Evolutionary conservation across 64 coral and sea anemone genomes (phyloP).

Genomic region (Montipora sp.): DNA sequence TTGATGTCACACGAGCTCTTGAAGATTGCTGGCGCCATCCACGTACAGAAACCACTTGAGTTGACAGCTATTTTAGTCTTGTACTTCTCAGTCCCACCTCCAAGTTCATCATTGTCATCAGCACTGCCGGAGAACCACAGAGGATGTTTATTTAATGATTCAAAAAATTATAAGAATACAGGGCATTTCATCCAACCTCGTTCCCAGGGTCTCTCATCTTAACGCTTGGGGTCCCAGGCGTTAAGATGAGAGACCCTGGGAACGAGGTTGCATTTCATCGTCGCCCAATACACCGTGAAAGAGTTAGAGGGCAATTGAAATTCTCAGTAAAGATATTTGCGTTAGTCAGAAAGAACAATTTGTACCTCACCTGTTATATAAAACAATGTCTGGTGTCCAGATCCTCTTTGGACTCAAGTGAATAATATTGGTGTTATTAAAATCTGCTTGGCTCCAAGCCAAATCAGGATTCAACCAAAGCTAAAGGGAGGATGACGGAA

Average conservation of each 20-base stretch:
- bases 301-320: no score
- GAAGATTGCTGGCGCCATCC: constrained; percentile 88
- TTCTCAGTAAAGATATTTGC: background rate
- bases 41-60: constrained; percentile 60
- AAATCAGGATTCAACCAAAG: constrained; percentile 74
- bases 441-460: constrained; percentile 68
- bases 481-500: background rate
- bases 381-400: constrained; percentile 85
- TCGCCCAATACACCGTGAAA: no score
- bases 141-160: constrained; percentile 71
- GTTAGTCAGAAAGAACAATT: background rate
- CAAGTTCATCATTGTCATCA: constrained; percentile 74
- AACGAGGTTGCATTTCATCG: no score
- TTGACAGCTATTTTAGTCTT: constrained; percentile 73
- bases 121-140: constrained; percentile 90
- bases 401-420: constrained; percentile 66
- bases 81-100: constrained; percentile 86
- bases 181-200: background rate
- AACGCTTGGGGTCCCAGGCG: no score
- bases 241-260: no score
- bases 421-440: constrained; percentile 36
- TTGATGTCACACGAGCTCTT: constrained; percentile 89
- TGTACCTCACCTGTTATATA: constrained; percentile 80
- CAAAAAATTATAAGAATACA: background rate
- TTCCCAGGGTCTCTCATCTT: no score